phyloP scores from a whole-genome alignment of 2,113 vertebrate species.

The Neomonachus schauinslandi region DNA sequence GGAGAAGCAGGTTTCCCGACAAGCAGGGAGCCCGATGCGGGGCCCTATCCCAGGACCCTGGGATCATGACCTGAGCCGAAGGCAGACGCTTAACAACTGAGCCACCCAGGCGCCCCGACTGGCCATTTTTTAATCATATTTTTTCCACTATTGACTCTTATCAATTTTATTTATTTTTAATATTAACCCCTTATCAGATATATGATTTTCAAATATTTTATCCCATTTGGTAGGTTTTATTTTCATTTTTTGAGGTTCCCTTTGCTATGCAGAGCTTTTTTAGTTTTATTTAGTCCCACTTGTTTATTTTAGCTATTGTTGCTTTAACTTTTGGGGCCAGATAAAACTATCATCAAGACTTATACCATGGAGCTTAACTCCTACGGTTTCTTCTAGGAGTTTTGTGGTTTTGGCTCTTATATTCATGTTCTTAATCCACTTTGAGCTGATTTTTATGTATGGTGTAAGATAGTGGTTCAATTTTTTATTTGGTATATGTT shows the following conservation, averaged over 20 bases:
- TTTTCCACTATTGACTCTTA: no score
- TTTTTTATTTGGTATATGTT: background rate
- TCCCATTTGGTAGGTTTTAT: background rate
- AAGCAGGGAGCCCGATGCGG: no score
- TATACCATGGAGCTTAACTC: background rate
- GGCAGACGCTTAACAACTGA: no score
- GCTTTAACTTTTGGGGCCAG: background rate
- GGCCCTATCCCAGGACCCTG: no score
- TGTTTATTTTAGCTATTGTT: background rate
- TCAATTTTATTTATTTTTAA: no score
- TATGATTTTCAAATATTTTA: background rate
- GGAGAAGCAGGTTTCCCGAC: no score
- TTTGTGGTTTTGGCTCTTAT: background rate
- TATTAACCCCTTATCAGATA: background rate
- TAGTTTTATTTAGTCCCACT: background rate
- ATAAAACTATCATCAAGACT: background rate
- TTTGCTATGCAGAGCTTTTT: background rate
- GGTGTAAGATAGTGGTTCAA: background rate
- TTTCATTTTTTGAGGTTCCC: background rate
- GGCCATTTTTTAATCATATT: background rate
- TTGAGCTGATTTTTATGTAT: background rate
- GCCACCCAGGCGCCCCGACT: background rate
- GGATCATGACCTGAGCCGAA: no score
- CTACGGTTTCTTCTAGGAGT: background rate
- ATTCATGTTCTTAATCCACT: background rate